Conservation (phyloP, 2,113 vertebrate species). For the Recurvirostra avosetta region DNA sequence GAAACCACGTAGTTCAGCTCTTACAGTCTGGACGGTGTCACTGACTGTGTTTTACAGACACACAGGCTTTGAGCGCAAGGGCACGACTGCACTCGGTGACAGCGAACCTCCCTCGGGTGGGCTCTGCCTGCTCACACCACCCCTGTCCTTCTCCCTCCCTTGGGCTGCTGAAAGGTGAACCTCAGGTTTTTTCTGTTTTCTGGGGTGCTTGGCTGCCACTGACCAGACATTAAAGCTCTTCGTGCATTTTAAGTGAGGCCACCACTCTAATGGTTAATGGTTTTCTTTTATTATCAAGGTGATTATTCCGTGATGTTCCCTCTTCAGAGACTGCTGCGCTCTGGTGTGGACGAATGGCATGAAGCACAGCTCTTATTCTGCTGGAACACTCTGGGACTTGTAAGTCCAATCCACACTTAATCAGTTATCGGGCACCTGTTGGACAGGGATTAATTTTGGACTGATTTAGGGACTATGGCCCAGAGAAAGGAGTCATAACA, state of each 20-base stretch:
- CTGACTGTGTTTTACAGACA: background rate
- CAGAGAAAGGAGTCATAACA: background rate
- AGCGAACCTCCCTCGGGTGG: background rate
- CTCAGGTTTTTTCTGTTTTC: background rate
- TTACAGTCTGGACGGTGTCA: accelerated
- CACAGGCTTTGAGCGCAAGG: background rate
- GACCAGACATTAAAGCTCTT: background rate
- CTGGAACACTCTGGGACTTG: background rate
- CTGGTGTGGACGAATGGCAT: accelerated
- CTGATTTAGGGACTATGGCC: background rate
- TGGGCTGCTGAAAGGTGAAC: background rate
- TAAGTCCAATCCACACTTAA: background rate
- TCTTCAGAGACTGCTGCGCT: background rate
- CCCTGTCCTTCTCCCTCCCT: background rate
- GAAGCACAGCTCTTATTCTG: background rate
- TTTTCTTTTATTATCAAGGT: background rate
- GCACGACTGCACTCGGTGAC: too few relatives aligned
- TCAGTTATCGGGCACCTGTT: background rate
- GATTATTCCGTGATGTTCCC: background rate
- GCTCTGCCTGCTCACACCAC: background rate
- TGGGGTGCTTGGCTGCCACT: background rate
- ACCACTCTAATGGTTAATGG: background rate
- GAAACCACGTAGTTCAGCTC: background rate
- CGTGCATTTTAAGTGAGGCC: background rate
- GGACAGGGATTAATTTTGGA: background rate